Base-by-base conservation (phyloP, 2,888 invertebrate genomes). In the Diabrotica balteata region DNA sequence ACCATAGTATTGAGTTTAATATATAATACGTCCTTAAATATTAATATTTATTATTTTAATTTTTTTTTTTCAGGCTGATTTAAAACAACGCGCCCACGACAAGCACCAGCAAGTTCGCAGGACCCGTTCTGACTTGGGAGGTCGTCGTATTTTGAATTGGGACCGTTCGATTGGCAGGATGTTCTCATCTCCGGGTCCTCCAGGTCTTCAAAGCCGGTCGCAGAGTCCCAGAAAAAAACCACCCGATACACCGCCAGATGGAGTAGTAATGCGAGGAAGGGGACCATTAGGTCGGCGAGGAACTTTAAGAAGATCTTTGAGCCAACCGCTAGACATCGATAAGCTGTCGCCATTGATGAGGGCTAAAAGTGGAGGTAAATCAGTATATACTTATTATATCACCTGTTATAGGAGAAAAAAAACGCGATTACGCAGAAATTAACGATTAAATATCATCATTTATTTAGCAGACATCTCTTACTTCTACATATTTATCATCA, bases 241-340 rank as follows among this genome's bases (percentile, higher is more conserved):
- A 71, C 79, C 82, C 17, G 81, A 82, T 66, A 76, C 78, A 9
- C 77, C 80, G 7, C 78, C 80, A 2, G 79, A 75, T 7, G 77
- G 58, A 11, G 76, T 75, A 50, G 58, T 67, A 72, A 63, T 86
- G 62, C 85, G 85, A 73, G 83, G 83, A 70, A 84, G 50, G 84
- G 84, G 46, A 42, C 70, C 65, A 9, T 70, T 72, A 10, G 70
- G 69, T 8, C 67, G 73, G 8, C 73, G 80, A 54, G 81, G 82
- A 5, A 81, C 82, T 59, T 76, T 84, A 51, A 76, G 84, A 53
- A 72, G 91, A 71, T 91, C 91, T n/a, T 85, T 90, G 55, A 91
- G 91, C 80, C 91, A 91, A 78, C 91, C 91, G 69, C 81, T 88
- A 75, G 89, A 88, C 79, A 86, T 88, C 75, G 88, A 88, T 79